Evolutionary conservation across 2,113 vertebrate species (phyloP), one percentile per base, ranked within the genome.

Genomic region (Ochotona curzoniae): DNA sequence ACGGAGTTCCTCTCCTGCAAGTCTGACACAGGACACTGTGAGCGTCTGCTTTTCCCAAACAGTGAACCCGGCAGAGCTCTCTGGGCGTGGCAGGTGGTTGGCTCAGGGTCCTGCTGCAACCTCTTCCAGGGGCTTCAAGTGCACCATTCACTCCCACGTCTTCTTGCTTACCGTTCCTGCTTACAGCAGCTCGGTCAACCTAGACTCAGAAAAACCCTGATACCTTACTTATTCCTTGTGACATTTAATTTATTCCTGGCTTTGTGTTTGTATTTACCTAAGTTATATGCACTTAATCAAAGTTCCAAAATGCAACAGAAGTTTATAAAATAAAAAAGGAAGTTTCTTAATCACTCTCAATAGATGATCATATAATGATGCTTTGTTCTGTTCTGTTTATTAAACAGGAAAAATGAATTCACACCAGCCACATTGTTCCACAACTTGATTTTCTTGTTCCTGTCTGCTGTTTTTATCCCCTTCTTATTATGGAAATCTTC

Each of bases 21-120:
- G 81, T 64, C 49, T 96, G 47, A 96, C 70, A 79, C 93, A 93
- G 83, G 66, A 91, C 88, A 93, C 38, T 44, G 38, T 89, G 96
- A 94, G 82, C 97, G 89, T 91, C 63, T 83, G 95, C 94, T 69
- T 96, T 94, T 95, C 86, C 35, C 87, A 93, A 75, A 85, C 93
- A 95, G 95, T 88, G 87, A 54, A 38, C 49, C 97, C n/a, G 90
- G 95, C 95, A 96, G 96, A 93, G 30, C 47, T 57, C 93, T 2
- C 26, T 71, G 69, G 9, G 38, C 38, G 73, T 54, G 66, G 75
- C 64, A 70, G 73, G 73, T 91, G 76, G 82, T 82, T 91, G 76
- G 82, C 80, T 82, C 91, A 89, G 93, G 25, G 25, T 96, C 76
- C 89, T 30, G 17, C 69, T 32, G 10, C 18, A 69, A 28, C 44